Base-by-base conservation (phyloP, 2,113 vertebrate species). In the Psephotus haematonotus region DNA sequence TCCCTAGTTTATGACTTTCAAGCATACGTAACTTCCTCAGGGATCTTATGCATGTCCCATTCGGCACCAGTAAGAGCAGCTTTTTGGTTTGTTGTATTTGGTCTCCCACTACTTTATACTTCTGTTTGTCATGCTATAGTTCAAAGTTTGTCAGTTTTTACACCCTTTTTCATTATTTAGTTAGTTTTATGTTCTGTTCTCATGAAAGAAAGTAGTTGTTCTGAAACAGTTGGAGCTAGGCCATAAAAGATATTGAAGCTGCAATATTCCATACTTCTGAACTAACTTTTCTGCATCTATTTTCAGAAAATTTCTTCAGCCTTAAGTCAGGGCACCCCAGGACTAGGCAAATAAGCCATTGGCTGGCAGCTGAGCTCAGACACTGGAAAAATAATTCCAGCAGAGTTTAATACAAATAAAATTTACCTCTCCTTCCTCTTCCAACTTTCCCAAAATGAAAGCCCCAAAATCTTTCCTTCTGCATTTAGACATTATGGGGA, bases 71-170 rank as follows among this genome's bases (percentile, higher is more conserved):
- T 6, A 53, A 52, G 28, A 71, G 52, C 20, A 87, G 3, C 7
- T 47, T 75, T 84, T 60, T 8, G 1, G 6, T 69, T 64, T 95
- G 69, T n/a, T 80, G 14, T 13, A 31, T 57, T 91, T 81, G 27
- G 13, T 82, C 4, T 87, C 31, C 13, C 46, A 53, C 35, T 65
- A 13, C n/a, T 77, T 80, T 62, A 35, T 20, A 49, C 13, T 13
- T 53, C 13, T 79, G 65, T 71, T 77, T 35, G 8, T 76, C 0
- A 0, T 55, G 27, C 13, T 62, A 27, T 2, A 65, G 10, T 9
- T 69, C 62, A 19, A 9, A 64, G 24, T n/a, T 64, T 72, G 47
- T 25, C 57, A 75, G 28, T 44, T 75, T 87, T 90, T 79, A 71
- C 15, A 68, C 13, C 5, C 15, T 47, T 71, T 62, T 33, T 57